Evolutionary conservation across 1,140 invertebrate genomes (phyloP), one percentile per base, ranked within the genome.

Genomic region (Lanistes nyassanus): DNA sequence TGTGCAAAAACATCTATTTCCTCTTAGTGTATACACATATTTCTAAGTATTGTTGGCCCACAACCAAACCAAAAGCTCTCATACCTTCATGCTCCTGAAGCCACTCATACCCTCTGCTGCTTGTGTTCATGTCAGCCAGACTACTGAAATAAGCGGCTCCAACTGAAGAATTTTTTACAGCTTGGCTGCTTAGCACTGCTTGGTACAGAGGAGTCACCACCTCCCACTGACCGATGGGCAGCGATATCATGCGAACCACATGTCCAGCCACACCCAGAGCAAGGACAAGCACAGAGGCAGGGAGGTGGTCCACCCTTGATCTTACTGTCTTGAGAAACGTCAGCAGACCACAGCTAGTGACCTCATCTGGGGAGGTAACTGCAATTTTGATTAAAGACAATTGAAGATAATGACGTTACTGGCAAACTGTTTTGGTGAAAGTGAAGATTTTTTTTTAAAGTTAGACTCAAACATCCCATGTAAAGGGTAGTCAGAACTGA

Each of bases 121-220:
- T 47, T 47, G 9, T 47, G 42, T 16, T 55, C 55, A 72, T 11
- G 21, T 6, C 42, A 1, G 56, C 34, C 53, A 72, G 36, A 60
- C 70, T 60, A 34, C 42, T 72, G 56, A 42, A 72, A 19, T 39
- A 72, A 34, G 70, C 70, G n/a, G 56, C 70, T 16, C 70, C 70
- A 0, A 72, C 70, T n/a, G 70, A 72, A 4, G 70, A 60, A 26
- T 39, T 42, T 16, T 23, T 56, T 13, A 21, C 3, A 34, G 60
- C 70, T 5, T 13, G n/a, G 37, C 55, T 36, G 3, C 34, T 42
- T 55, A 60, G 70, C 19, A 72, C 37, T 16, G 23, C 55, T 26
- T 62, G 34, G 23, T 72, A 72, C 34, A 72, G 21, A 26, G 55
- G 21, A n/a, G 26, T 42, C 34, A 42, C 70, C 29, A n/a, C 60